A percentile compares a stretch with the other conserved stretches of the same genome.
Conservation (phyloP, 1,140 invertebrate species). For the Nomia melanderi region DNA sequence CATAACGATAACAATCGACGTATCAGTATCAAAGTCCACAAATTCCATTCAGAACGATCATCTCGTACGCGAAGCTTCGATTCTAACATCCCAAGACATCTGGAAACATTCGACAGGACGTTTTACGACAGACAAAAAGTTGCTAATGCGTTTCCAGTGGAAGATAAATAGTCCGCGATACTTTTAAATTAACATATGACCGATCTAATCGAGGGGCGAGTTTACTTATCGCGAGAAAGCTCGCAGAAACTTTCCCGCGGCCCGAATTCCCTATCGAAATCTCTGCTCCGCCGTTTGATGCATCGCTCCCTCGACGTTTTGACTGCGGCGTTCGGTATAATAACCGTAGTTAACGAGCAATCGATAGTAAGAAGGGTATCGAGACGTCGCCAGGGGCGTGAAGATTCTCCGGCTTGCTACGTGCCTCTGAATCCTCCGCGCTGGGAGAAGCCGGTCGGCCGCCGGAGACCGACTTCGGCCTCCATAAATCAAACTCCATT, state of each 20-base stretch:
- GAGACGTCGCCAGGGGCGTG: conserved; percentile 3
- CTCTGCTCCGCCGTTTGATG: not conserved
- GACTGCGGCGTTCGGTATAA: conserved; percentile 8
- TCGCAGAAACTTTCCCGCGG: not conserved
- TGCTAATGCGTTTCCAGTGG: too few relatives aligned
- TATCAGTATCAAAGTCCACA: too few relatives aligned
- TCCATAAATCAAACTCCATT: too few relatives aligned
- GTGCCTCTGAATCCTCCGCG: conserved; percentile 2
- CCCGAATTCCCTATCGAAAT: conserved; percentile 3
- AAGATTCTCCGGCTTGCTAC: conserved; percentile 34
- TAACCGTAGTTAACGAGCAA: conserved; percentile 42
- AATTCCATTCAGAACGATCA: too few relatives aligned
- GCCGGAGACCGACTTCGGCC: not conserved
- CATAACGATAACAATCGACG: too few relatives aligned
- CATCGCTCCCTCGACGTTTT: conserved; percentile 13
- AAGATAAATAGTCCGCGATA: too few relatives aligned
- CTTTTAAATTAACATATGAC: too few relatives aligned
- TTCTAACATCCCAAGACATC: too few relatives aligned
- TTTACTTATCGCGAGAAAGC: not conserved
- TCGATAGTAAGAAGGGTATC: conserved; percentile 22
- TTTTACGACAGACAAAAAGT: too few relatives aligned
- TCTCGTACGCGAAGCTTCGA: too few relatives aligned
- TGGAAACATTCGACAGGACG: too few relatives aligned
- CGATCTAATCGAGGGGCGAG: too few relatives aligned
- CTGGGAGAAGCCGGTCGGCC: not conserved